A percentile compares a stretch with the other conserved stretches of the same genome.
phyloP scores from a whole-genome alignment of 2,113 vertebrate genomes.

The Heptranchias perlo region DNA sequence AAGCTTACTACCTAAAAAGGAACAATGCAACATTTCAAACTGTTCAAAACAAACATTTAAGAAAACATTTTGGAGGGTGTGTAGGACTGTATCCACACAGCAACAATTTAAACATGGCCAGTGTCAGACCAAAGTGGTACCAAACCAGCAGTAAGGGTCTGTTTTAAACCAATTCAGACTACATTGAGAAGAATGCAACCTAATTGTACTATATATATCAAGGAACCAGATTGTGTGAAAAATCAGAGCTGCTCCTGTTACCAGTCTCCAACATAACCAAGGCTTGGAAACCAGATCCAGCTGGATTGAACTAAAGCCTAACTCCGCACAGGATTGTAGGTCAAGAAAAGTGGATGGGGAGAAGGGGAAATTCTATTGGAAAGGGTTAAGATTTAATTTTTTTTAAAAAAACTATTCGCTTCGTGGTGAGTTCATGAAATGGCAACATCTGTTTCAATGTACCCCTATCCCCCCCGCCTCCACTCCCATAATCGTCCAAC shows the following conservation, averaged over 20 bases:
- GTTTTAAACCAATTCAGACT: not conserved
- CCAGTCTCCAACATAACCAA: not conserved
- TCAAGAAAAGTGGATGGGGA: not conserved
- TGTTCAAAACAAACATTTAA: not conserved
- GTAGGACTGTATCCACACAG: not conserved
- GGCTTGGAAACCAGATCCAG: not conserved
- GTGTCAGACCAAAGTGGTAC: not conserved
- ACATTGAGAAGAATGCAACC: not conserved
- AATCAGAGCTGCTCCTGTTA: not conserved
- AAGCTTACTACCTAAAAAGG: not conserved
- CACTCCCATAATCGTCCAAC: not conserved
- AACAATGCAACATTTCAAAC: not conserved
- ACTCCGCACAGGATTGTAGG: not conserved
- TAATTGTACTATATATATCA: not conserved
- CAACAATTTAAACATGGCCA: not conserved
- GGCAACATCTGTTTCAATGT: not conserved
- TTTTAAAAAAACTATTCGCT: not conserved
- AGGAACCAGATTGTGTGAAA: not conserved
- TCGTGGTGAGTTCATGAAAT: slow-evolving; percentile 3
- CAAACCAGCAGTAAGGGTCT: not conserved
- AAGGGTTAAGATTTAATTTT: not conserved
- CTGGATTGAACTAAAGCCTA: not conserved
- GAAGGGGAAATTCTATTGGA: not conserved
- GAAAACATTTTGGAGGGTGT: not conserved
- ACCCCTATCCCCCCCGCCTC: not conserved